phyloP scores from a whole-genome alignment of 2,888 invertebrate genomes.

The Rhopalosiphum nymphaeae region DNA sequence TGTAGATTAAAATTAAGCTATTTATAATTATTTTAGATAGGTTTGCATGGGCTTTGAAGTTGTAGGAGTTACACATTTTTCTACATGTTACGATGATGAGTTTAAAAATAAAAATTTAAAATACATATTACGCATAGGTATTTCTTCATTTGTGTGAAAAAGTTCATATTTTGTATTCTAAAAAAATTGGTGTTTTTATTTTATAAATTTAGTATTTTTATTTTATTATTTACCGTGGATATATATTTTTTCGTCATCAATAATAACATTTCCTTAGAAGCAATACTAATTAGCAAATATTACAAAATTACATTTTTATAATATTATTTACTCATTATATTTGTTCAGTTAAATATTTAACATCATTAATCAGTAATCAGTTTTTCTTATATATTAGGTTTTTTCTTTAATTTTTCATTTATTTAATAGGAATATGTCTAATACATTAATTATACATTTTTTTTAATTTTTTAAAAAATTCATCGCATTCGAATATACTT shows the following conservation, averaged over 20 bases:
- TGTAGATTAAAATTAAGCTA: not conserved
- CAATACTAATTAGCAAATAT: not conserved
- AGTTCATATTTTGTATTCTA: not conserved
- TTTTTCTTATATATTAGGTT: not conserved
- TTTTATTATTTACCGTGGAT: not conserved
- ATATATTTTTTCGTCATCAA: not conserved
- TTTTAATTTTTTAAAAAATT: not conserved
- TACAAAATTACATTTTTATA: not conserved
- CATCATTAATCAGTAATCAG: not conserved
- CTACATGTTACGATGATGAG: not conserved
- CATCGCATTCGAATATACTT: not conserved
- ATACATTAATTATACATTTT: not conserved
- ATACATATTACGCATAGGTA: not conserved
- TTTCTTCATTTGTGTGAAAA: not conserved
- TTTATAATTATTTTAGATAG: not conserved
- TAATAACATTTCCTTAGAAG: not conserved
- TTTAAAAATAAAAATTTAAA: not conserved
- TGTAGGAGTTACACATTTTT: not conserved
- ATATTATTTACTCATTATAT: not conserved
- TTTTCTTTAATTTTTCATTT: not conserved
- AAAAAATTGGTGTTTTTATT: not conserved
- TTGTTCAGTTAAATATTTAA: not conserved
- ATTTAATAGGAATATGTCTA: not conserved
- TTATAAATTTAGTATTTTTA: not conserved
- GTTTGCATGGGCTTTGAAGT: not conserved